These are phyloP conservation scores for Oreocharis arfaki DNA, from an alignment of 2,113 vertebrate genomes.

Conservation along the genomic window DNA sequence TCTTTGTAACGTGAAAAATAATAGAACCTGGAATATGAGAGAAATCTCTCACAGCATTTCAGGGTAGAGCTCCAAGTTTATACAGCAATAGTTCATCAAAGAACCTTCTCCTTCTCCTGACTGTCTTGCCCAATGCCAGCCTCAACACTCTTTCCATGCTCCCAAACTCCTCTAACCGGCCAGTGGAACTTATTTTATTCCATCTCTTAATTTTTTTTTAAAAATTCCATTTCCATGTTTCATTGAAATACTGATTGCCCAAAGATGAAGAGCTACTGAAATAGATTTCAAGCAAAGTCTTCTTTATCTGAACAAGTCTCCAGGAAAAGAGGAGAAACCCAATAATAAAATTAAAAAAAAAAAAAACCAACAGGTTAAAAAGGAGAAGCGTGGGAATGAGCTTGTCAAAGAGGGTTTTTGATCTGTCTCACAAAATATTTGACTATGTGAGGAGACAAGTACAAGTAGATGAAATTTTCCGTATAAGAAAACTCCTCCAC, in stretches of 20 bases:
- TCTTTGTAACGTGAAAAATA: background rate
- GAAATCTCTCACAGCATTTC: background rate
- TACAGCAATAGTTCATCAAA: background rate
- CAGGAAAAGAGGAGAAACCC: conserved; percentile 6
- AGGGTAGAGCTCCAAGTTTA: background rate
- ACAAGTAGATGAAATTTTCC: conserved; percentile 57
- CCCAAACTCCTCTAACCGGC: background rate
- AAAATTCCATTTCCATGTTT: background rate
- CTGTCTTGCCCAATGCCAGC: background rate
- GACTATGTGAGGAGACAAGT: conserved; percentile 58
- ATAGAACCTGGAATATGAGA: background rate
- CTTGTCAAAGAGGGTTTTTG: conserved; percentile 58
- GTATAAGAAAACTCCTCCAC: conserved; percentile 53
- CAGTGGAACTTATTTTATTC: background rate
- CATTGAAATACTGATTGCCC: background rate
- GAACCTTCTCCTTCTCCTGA: background rate
- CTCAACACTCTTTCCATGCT: background rate
- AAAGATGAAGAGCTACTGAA: background rate
- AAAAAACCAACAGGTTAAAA: conserved; percentile 11
- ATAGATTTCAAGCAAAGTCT: background rate
- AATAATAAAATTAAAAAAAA: too few species aligned
- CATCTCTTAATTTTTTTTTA: background rate
- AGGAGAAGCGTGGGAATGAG: conserved; percentile 54
- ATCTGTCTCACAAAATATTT: conserved; percentile 65
- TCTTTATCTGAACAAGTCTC: background rate